Conservation (phyloP, 2,113 vertebrate genomes). For the Colinus virginianus region DNA sequence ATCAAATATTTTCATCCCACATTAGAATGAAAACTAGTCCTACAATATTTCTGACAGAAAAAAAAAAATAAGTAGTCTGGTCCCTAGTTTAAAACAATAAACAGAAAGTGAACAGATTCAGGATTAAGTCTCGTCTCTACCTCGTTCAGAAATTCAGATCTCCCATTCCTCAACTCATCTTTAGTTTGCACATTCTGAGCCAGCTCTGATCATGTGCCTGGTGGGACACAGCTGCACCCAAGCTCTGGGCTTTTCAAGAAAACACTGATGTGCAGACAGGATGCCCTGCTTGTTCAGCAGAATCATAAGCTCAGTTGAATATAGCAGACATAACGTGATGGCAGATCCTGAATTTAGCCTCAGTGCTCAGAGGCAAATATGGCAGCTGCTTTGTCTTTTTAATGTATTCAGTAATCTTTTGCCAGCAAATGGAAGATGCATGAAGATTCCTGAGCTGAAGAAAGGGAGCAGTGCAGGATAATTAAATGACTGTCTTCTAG, state of each 20-base stretch:
- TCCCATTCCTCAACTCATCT: not conserved
- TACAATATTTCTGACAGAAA: not conserved
- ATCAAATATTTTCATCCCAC: not conserved
- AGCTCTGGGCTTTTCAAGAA: not conserved
- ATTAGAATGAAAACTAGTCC: not conserved
- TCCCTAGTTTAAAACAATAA: not conserved
- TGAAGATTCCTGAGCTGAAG: not conserved
- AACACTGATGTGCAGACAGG: not conserved
- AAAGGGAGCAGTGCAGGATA: not conserved
- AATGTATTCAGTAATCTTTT: not conserved
- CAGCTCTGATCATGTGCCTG: not conserved
- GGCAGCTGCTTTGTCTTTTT: not conserved
- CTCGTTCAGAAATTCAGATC: not conserved
- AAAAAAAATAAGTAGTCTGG: not conserved
- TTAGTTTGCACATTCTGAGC: not conserved
- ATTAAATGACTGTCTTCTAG: not conserved
- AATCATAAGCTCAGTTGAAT: not conserved
- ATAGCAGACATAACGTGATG: not conserved
- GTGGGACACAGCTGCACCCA: not conserved
- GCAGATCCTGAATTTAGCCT: not conserved
- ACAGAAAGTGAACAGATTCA: not conserved
- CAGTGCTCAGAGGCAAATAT: not conserved
- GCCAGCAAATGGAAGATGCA: not conserved
- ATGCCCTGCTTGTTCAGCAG: not conserved
- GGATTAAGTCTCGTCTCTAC: not conserved